Conservation (phyloP, 2,113 vertebrate species). For the Verasper variegatus region DNA sequence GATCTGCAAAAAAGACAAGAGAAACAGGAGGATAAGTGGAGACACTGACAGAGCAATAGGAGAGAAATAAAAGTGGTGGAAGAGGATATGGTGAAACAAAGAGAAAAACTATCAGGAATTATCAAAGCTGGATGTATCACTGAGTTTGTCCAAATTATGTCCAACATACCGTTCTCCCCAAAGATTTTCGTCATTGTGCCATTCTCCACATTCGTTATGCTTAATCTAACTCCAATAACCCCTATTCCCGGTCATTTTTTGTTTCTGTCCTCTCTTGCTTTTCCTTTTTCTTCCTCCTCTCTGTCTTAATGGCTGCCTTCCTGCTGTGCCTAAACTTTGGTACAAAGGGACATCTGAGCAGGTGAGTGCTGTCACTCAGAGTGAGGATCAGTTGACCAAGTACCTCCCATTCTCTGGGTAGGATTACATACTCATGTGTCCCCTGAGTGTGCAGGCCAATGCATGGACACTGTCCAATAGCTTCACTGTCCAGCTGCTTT, state of each 20-base stretch:
- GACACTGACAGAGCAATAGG: neutral
- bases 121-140: neutral
- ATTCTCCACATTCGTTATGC: constrained; percentile 42
- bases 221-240: constrained; percentile 28
- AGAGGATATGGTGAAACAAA: neutral
- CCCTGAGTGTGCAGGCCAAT: constrained; percentile 13
- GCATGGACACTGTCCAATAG: neutral
- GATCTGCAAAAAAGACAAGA: constrained; percentile 31
- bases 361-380: constrained; percentile 48
- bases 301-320: constrained; percentile 5
- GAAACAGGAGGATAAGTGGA: neutral
- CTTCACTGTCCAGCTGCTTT: constrained; percentile 31
- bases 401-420: constrained; percentile 57
- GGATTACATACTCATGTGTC: constrained; percentile 62
- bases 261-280: neutral
- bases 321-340: constrained; percentile 16
- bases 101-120: neutral
- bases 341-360: constrained; percentile 77
- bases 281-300: neutral
- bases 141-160: neutral
- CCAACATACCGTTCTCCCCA: constrained; percentile 48
- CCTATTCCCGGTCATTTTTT: neutral
- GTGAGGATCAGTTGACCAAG: constrained; percentile 72
- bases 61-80: neutral
- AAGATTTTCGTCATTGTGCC: constrained; percentile 52